Evolutionary conservation across 2,113 vertebrate genomes (phyloP).

Genomic region (Tupaia tana): DNA sequence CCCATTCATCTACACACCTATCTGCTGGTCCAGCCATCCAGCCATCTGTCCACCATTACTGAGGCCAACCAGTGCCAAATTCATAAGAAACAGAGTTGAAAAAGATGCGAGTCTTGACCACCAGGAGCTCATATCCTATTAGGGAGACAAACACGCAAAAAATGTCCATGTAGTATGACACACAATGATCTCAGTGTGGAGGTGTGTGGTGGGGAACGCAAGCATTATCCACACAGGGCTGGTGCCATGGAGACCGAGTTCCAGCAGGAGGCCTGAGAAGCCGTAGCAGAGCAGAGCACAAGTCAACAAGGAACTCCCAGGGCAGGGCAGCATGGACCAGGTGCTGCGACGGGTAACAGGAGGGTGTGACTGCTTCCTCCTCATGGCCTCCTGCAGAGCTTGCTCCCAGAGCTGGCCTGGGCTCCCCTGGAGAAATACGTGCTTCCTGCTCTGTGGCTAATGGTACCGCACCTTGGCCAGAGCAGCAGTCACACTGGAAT

Average conservation of each 20-base stretch:
- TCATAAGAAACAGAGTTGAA: not conserved
- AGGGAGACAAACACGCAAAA: not conserved
- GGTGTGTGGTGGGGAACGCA: too few species aligned
- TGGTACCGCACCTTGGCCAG: too few species aligned
- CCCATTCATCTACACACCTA: rapidly evolving
- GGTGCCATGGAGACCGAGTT: not conserved
- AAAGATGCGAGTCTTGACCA: not conserved
- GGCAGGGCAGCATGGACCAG: not conserved
- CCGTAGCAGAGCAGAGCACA: not conserved
- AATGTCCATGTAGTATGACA: not conserved
- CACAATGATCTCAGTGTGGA: too few species aligned
- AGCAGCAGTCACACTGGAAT: not conserved
- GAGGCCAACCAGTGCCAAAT: not conserved
- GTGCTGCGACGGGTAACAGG: not conserved
- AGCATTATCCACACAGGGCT: not conserved
- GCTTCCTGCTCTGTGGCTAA: rapidly evolving
- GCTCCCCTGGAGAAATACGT: rapidly evolving
- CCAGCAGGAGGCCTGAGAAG: not conserved
- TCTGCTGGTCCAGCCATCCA: too few species aligned
- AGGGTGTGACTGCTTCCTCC: too few species aligned
- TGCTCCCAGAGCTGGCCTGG: too few species aligned
- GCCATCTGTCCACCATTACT: not conserved
- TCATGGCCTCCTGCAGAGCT: too few species aligned
- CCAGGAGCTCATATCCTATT: not conserved
- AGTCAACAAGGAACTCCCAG: not conserved